Conservation (phyloP, 2,888 invertebrate species). For the Hydropsyche betteni region DNA sequence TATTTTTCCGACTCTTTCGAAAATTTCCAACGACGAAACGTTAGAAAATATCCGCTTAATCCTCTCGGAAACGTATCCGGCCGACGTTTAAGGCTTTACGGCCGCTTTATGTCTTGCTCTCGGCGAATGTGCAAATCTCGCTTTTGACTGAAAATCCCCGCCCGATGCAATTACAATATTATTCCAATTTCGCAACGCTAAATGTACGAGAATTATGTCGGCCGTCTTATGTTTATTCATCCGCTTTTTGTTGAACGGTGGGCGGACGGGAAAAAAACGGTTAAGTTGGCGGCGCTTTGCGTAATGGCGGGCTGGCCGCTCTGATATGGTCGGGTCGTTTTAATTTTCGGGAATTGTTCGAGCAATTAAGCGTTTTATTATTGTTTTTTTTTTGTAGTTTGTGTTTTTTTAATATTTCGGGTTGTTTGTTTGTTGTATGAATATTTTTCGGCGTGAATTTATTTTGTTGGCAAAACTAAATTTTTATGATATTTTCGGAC, state of each 20-base stretch:
- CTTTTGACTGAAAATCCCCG: conserved; percentile 31
- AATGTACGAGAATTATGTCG: too few relatives aligned
- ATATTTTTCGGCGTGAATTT: too few relatives aligned
- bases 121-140: conserved; percentile 36
- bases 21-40: conserved; percentile 4
- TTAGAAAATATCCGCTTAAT: conserved; percentile 31
- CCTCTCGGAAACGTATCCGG: conserved; percentile 19
- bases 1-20: background rate
- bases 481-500: too few relatives aligned
- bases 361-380: background rate
- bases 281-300: too few relatives aligned
- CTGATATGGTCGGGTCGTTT: background rate
- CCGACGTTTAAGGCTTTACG: conserved; percentile 31
- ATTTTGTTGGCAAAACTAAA: too few relatives aligned
- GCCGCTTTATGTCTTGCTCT: conserved; percentile 35
- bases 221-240: too few relatives aligned
- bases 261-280: too few relatives aligned
- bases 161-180: conserved; percentile 33
- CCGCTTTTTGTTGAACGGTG: too few relatives aligned
- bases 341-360: background rate
- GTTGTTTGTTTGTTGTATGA: too few relatives aligned
- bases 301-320: too few relatives aligned
- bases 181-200: background rate
- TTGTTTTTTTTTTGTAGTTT: too few relatives aligned
- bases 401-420: too few relatives aligned